Evolutionary conservation across 2,113 vertebrate genomes (phyloP), one percentile per base, ranked within the genome.

Genomic region (Antechinus stuartii): DNA sequence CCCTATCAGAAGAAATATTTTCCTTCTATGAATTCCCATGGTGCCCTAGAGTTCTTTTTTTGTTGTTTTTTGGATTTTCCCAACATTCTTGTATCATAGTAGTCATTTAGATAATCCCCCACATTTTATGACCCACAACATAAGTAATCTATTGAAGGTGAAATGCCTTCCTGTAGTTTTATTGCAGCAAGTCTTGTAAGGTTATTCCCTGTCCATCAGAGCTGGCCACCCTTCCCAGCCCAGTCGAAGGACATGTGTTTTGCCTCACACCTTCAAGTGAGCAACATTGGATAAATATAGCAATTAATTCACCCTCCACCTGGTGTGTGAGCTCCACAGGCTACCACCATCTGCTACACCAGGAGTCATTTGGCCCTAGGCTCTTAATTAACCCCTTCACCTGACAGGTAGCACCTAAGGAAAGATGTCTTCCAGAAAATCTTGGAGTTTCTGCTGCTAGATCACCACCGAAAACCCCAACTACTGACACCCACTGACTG

Each of bases 281-380:
- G 76, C 35, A 57, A 23, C 0, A 84, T 0, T 0, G 3, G 27
- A 50, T 35, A 52, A 35, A 35, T 0, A 0, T 12, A 94, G 54
- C 0, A 0, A 93, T 91, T 24, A 19, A 3, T 93, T 93, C 25
- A 4, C 52, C 2, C 27, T 95, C 1, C 0, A 2, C 68, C 95
- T 25, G 0, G 2, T 50, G 27, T 57, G 91, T 54, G 76, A 5
- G 2, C 0, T 95, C 50, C 68, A 84, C 68, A 84, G 68, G 68
- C 68, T 84, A 92, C 8, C n/a, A 95, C 50, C 5, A 11, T 61
- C 89, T 95, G 90, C 42, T 52, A 92, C 95, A 94, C 68, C 2
- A 42, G 25, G 46, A 94, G 9, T 93, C 0, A 0, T 57, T 91
- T 90, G 42, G 56, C 27, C 50, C 53, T 11, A 30, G 35, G 1